A percentile compares a stretch with the other conserved stretches of the same genome.
Conservation (phyloP, 2,113 vertebrate genomes). For the Leucopsar rothschildi region DNA sequence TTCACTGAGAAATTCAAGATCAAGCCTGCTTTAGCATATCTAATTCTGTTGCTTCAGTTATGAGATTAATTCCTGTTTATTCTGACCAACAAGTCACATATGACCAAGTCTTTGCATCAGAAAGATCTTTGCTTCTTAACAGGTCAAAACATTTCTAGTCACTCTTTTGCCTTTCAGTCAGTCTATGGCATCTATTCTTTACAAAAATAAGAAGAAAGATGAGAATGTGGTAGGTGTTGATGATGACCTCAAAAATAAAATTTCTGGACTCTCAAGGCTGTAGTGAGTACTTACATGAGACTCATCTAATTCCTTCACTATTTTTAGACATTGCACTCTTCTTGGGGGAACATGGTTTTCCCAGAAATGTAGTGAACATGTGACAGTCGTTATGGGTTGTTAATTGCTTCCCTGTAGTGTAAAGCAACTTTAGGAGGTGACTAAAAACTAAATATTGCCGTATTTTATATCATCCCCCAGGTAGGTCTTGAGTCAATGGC, state of each 20-base stretch:
- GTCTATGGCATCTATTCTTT: neutral
- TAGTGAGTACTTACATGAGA: neutral
- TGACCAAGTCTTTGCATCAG: neutral
- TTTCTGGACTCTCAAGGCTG: neutral
- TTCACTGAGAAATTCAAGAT: neutral
- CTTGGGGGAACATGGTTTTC: neutral
- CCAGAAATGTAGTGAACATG: neutral
- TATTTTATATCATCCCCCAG: neutral
- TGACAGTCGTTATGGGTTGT: neutral
- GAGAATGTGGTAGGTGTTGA: neutral
- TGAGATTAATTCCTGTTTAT: neutral
- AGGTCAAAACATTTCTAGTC: neutral
- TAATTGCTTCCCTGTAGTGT: neutral
- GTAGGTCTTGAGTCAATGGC: neutral
- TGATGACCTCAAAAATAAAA: neutral
- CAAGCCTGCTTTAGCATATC: neutral
- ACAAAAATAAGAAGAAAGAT: neutral
- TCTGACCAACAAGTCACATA: neutral
- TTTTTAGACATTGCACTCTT: neutral
- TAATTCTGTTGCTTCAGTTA: neutral
- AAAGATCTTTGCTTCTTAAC: neutral
- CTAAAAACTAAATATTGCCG: neutral
- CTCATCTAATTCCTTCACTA: neutral
- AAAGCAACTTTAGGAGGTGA: neutral
- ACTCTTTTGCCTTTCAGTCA: neutral